phyloP scores from a whole-genome alignment of 1,140 invertebrate species.

The Aphaenogaster ashmeadi region DNA sequence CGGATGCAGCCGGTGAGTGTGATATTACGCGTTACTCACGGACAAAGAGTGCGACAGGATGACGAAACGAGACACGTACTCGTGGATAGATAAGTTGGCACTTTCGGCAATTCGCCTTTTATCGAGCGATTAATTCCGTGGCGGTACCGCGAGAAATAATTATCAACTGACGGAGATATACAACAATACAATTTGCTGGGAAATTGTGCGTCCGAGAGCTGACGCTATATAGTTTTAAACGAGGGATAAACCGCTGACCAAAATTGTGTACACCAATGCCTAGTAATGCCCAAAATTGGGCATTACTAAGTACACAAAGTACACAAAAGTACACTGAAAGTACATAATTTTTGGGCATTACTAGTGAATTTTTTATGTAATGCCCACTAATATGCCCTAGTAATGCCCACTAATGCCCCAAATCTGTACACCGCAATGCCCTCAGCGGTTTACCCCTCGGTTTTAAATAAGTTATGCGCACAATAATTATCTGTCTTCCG shows the following conservation, averaged over 20 bases:
- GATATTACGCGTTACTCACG: conserved; percentile 9
- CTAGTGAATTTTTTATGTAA: too few species aligned
- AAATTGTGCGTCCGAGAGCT: neutral
- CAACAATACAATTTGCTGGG: neutral
- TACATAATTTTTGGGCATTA: too few species aligned
- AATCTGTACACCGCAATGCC: too few species aligned
- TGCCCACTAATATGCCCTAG: too few species aligned
- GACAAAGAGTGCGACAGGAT: neutral
- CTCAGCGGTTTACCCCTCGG: too few species aligned
- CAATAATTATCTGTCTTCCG: conserved; percentile 5
- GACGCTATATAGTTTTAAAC: neutral
- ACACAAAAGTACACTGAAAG: too few species aligned
- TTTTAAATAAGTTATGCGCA: conserved; percentile 15
- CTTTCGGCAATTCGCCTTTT: neutral
- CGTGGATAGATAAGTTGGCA: neutral
- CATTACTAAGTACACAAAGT: too few species aligned
- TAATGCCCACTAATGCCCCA: too few species aligned
- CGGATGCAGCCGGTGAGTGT: conserved; percentile 41
- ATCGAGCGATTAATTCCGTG: neutral
- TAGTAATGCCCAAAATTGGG: too few species aligned
- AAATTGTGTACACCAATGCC: too few species aligned
- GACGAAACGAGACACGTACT: neutral
- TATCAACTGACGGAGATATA: neutral
- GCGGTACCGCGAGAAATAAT: neutral
- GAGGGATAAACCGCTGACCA: too few species aligned